Evolutionary conservation across 2,888 invertebrate genomes (phyloP).

Genomic region (Andrena dorsata): DNA sequence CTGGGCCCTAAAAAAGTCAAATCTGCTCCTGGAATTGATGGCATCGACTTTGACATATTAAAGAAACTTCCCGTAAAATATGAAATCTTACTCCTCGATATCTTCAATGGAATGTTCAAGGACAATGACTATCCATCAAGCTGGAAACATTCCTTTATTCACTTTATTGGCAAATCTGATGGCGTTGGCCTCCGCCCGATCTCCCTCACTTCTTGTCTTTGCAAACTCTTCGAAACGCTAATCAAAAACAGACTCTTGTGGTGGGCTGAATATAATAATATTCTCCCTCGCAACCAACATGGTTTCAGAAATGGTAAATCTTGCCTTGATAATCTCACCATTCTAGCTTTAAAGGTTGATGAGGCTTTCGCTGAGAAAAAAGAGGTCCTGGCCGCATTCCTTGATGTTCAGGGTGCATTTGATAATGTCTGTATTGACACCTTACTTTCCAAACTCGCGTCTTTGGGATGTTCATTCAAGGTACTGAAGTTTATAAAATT

Average conservation of each 20-base stretch:
- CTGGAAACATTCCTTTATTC: conserved; percentile 16
- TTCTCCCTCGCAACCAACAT: neutral
- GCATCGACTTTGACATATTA: conserved; percentile 6
- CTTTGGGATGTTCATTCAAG: neutral
- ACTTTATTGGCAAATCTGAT: conserved; percentile 16
- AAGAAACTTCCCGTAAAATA: neutral
- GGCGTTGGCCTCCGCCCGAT: neutral
- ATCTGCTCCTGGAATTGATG: conserved; percentile 8
- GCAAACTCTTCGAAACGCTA: conserved; percentile 18
- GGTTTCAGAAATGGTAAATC: conserved; percentile 28
- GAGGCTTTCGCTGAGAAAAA: neutral
- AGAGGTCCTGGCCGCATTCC: neutral
- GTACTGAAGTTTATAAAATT: neutral
- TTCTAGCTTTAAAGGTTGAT: neutral
- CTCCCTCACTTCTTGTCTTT: neutral
- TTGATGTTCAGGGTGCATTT: conserved; percentile 8
- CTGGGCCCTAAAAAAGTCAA: neutral
- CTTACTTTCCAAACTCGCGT: neutral
- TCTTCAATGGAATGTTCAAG: neutral
- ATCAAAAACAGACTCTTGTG: conserved; percentile 4
- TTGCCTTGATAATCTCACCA: neutral
- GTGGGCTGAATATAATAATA: conserved; percentile 1
- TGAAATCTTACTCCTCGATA: neutral
- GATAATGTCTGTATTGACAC: conserved; percentile 5
- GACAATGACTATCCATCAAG: neutral